Evolutionary conservation across 2,113 vertebrate species (phyloP).

Genomic region (Tyto alba): DNA sequence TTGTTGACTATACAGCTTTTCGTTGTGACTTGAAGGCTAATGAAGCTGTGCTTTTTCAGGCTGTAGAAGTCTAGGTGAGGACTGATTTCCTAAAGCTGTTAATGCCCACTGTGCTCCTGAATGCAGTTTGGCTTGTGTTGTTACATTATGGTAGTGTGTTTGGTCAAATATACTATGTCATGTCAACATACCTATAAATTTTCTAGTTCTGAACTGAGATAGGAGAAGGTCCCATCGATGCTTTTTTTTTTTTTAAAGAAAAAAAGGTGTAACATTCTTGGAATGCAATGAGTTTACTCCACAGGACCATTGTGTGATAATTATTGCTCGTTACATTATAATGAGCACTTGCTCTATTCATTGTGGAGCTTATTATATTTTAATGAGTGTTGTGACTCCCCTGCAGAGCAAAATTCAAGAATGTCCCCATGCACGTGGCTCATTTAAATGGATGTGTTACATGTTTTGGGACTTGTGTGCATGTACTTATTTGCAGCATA

Average conservation of each 20-base stretch:
- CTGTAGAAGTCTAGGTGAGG: neutral
- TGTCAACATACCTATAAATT: neutral
- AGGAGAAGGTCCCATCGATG: neutral
- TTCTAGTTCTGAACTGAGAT: neutral
- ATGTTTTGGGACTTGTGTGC: neutral
- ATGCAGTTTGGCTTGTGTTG: neutral
- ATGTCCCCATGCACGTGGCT: neutral
- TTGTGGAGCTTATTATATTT: constrained; percentile 39
- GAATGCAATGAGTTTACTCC: neutral
- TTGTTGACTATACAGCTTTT: neutral
- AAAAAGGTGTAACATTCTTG: neutral
- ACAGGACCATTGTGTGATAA: constrained; percentile 6
- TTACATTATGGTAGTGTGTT: neutral
- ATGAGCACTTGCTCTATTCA: constrained; percentile 29
- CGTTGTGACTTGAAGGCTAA: neutral
- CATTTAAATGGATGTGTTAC: neutral
- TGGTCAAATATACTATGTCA: neutral
- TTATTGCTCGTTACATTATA: constrained; percentile 44
- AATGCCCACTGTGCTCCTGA: neutral
- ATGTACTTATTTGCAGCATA: neutral
- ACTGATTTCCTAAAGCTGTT: neutral
- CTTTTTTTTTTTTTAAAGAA: neutral
- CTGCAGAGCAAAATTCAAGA: neutral
- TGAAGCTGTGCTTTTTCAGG: neutral
- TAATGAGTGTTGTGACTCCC: constrained; percentile 37